A percentile compares a stretch with the other conserved stretches of the same genome.
Evolutionary conservation across 2,888 invertebrate species (phyloP).

Genomic region (Chrysolina oricalcia): DNA sequence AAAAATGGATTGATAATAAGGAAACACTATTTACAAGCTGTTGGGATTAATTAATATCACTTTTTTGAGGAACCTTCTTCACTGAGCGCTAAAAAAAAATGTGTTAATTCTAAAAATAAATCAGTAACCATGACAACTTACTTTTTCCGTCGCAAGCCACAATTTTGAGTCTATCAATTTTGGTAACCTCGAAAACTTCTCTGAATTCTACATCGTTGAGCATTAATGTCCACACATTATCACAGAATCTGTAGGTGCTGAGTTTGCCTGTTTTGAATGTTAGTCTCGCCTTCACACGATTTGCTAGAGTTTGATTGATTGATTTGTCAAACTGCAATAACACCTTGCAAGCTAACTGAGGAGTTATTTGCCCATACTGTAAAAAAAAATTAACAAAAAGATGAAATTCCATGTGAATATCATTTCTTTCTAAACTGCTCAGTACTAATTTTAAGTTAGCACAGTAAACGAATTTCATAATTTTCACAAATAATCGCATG

Average conservation of each 20-base stretch:
- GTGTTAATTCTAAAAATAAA: no score
- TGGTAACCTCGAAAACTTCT: conserved; percentile 93
- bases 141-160: conserved; percentile 98
- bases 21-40: conserved; percentile 27
- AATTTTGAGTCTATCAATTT: conserved; percentile 96
- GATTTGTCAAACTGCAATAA: conserved; percentile 97
- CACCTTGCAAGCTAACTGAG: conserved; percentile 93
- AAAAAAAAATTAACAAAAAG: conserved; percentile 69
- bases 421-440: no score
- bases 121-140: conserved; percentile 62
- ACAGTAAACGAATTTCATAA: no score
- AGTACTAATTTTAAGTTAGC: no score
- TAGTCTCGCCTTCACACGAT: conserved; percentile 91
- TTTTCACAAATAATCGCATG: no score
- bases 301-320: conserved; percentile 94
- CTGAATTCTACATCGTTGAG: conserved; percentile 97
- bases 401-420: no score
- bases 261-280: conserved; percentile 93
- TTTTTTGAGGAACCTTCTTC: conserved; percentile 68
- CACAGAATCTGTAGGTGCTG: conserved; percentile 96
- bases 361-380: conserved; percentile 96
- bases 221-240: conserved; percentile 99
- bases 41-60: conserved; percentile 47
- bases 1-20: not conserved
- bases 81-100: conserved; percentile 64